A percentile compares a stretch with the other conserved stretches of the same genome.
Evolutionary conservation across 1,140 invertebrate species (phyloP).

Genomic region (Ericerus pela): DNA sequence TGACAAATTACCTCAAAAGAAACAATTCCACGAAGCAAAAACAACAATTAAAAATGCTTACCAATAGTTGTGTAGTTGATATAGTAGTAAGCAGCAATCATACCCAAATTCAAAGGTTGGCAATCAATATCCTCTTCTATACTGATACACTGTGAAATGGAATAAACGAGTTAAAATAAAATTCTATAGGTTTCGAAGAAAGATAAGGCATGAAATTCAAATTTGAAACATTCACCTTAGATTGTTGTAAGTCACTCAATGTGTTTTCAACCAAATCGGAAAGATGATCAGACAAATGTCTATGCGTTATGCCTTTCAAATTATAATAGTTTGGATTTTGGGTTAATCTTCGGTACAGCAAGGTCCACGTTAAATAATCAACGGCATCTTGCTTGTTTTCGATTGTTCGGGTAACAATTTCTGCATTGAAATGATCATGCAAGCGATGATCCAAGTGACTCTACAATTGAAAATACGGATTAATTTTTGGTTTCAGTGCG

Average conservation of each 20-base stretch:
- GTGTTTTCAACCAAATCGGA: conserved; percentile 97
- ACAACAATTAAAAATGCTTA: conserved; percentile 30
- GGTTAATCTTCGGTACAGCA: conserved; percentile 88
- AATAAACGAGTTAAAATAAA: too few relatives aligned
- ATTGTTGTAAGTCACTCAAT: conserved; percentile 86
- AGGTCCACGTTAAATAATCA: conserved; percentile 99
- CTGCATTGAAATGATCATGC: conserved; percentile 99
- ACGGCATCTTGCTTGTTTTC: conserved; percentile 99
- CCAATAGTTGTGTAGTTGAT: conserved; percentile 98
- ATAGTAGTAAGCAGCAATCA: conserved; percentile 99
- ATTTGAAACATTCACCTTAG: conserved; percentile 47
- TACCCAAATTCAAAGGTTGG: conserved; percentile 89
- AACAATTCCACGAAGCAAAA: not conserved
- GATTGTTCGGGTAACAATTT: conserved; percentile 98
- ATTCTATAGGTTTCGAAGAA: too few relatives aligned
- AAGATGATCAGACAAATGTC: conserved; percentile 93
- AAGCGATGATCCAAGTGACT: conserved; percentile 91
- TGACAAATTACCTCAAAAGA: conserved; percentile 16
- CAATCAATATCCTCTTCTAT: conserved; percentile 98
- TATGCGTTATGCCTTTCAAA: conserved; percentile 88
- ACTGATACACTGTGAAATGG: conserved; percentile 59
- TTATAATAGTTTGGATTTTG: conserved; percentile 99
- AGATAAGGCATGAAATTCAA: too few relatives aligned
- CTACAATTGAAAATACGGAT: conserved; percentile 29
- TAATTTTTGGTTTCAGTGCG: not conserved